Evolutionary conservation across 2,888 invertebrate genomes (phyloP), one percentile per base, ranked within the genome.

Genomic region (Pandemis corylana): DNA sequence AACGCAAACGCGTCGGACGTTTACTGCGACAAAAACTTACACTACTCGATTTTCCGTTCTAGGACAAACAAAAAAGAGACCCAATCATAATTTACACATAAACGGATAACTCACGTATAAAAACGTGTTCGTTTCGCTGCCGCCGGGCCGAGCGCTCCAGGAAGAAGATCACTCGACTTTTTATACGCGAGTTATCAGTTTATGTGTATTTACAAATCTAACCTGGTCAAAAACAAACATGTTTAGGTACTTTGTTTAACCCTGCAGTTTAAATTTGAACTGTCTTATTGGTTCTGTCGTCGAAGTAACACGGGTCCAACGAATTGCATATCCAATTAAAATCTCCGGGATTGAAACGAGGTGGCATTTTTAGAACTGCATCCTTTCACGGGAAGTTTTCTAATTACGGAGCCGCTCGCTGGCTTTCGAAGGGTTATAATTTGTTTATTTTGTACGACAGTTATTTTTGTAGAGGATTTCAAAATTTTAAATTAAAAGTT

Each of bases 311-410:
- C 49, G 49, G 64, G 73, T 69, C 64, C 13, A 62, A 49, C n/a
- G 69, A 64, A 83, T 85, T 85, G 84, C 86, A 83, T 85, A 82
- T 87, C 87, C 89, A 91, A 90, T 90, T 89, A 89, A 88, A 86
- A 84, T 78, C 83, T 83, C 79, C 80, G 72, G 82, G 80, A 69
- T 82, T 68, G 76, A 75, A 71, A 76, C 78, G 82, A 83, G 81
- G 84, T 85, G 84, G 81, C 81, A 84, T 85, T 87, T 89, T 85
- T 84, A 84, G 80, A 51, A 74, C 61, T 70, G 69, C 65, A 74
- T 66, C 69, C 74, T 66, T 71, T 28, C 64, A 36, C 12, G 51
- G 59, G 77, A 90, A 89, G 84, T 90, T 90, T 90, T 90, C 87
- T 90, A 89, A 90, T 90, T 89, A 59, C 59, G 28, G 28, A 5